Evolutionary conservation across 1,140 invertebrate species (phyloP).

Genomic region (Drosophila sucinea): DNA sequence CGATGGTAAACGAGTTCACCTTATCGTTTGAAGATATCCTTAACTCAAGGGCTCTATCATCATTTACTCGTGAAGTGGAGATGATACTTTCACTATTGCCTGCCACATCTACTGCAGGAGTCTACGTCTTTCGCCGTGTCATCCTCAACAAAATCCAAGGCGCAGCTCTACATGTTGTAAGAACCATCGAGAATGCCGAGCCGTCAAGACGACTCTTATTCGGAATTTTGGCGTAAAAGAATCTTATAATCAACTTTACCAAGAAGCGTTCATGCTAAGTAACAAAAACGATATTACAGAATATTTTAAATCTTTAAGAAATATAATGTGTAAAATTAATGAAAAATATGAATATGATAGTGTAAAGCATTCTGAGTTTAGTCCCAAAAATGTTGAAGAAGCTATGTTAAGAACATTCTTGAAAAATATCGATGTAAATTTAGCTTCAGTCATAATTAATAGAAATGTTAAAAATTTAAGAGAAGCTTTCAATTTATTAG

Average conservation of each 20-base stretch:
- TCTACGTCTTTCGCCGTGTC: conserved; percentile 12
- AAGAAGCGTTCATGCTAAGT: not conserved
- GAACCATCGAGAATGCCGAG: conserved; percentile 29
- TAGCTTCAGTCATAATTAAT: not conserved
- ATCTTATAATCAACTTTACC: not conserved
- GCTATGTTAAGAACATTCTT: not conserved
- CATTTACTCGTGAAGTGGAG: conserved; percentile 35
- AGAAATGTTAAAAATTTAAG: not conserved
- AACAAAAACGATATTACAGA: not conserved
- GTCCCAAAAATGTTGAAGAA: not conserved
- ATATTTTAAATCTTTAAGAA: conserved; percentile 25
- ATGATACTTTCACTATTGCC: not conserved
- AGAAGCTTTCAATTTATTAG: not conserved
- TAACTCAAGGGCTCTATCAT: conserved; percentile 32
- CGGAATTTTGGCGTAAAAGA: not conserved
- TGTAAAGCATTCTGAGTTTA: not conserved
- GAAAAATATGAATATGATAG: conserved; percentile 26
- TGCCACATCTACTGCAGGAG: conserved; percentile 1
- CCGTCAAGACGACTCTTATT: not conserved
- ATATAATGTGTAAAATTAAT: conserved; percentile 26
- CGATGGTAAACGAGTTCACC: not conserved
- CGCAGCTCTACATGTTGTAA: conserved; percentile 33
- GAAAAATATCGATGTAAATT: not conserved
- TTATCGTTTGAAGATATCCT: not conserved
- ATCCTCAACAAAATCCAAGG: conserved; percentile 43